phyloP scores from a whole-genome alignment of 2,113 vertebrate genomes.

The Cryptomyrus ogoouensis region DNA sequence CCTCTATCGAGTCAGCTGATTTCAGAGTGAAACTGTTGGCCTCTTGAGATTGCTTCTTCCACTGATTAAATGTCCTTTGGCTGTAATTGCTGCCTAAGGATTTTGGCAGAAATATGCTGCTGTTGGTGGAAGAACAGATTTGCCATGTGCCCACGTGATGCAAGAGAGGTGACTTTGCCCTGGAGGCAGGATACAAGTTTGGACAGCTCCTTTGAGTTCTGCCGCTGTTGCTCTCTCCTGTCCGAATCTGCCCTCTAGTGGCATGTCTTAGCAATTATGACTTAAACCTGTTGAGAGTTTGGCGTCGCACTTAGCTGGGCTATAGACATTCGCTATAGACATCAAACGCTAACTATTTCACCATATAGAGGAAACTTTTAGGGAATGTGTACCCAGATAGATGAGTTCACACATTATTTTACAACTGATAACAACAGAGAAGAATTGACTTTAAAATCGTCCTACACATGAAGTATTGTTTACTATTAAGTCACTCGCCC shows the following conservation, averaged over 20 bases:
- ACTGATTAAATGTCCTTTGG: background rate
- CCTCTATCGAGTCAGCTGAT: slow-evolving; percentile 32
- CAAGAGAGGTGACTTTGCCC: slow-evolving; percentile 25
- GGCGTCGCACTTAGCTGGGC: background rate
- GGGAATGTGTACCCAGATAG: background rate
- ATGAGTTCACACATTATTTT: background rate
- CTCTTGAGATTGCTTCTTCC: slow-evolving; percentile 28
- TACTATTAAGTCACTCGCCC: background rate
- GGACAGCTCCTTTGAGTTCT: background rate
- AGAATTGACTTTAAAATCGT: background rate
- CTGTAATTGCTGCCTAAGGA: slow-evolving; percentile 37
- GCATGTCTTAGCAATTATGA: background rate
- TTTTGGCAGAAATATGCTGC: slow-evolving; percentile 35
- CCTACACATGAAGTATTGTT: background rate
- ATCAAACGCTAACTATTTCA: background rate
- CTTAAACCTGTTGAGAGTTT: background rate
- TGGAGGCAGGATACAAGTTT: slow-evolving; percentile 11
- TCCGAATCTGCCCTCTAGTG: slow-evolving; percentile 41
- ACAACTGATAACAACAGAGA: background rate
- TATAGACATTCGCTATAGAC: background rate
- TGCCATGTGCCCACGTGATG: slow-evolving; percentile 15
- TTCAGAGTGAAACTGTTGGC: slow-evolving; percentile 35
- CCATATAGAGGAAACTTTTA: background rate
- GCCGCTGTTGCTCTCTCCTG: background rate
- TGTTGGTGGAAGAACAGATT: slow-evolving; percentile 5